Evolutionary conservation across 1,140 invertebrate genomes (phyloP), one percentile per base, ranked within the genome.

Genomic region (Oscheius sp.): DNA sequence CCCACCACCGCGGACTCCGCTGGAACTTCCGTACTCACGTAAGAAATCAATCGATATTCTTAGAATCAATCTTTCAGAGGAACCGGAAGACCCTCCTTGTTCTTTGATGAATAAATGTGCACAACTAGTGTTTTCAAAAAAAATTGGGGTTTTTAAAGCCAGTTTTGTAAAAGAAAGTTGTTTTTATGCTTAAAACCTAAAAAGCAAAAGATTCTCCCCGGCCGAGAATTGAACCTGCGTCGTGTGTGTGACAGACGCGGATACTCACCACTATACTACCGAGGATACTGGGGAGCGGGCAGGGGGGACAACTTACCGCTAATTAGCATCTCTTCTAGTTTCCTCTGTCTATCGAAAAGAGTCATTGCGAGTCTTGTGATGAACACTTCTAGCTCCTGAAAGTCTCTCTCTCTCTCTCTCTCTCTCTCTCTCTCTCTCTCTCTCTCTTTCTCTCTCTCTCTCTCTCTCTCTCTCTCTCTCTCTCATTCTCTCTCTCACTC

Each of bases 191-290:
- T n/a, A n/a, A n/a, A n/a, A n/a, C n/a, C n/a, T n/a, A n/a, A n/a
- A n/a, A n/a, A n/a, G n/a, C n/a, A n/a, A n/a, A n/a, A n/a, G n/a
- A n/a, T n/a, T n/a, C n/a, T n/a, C n/a, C n/a, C n/a, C n/a, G n/a
- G n/a, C n/a, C n/a, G n/a, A n/a, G n/a, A n/a, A n/a, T n/a, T n/a
- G n/a, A n/a, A n/a, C n/a, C n/a, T n/a, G n/a, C n/a, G n/a, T n/a
- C n/a, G n/a, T n/a, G n/a, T n/a, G n/a, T 66, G 77, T 78, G 77
- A 78, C 77, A 78, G 77, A 64, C 77, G 77, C 73, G 77, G 76
- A 78, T 78, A 78, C 77, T 78, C 61, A 78, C 77, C 76, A 78
- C 77, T 78, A 78, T 78, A 78, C 77, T 78, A 78, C 75, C 70
- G 73, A 75, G 73, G 73, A 75, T n/a, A n/a, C n/a, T n/a, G n/a